Evolutionary conservation across 2,113 vertebrate genomes (phyloP).

Genomic region (Petrocephalus zakoni): DNA sequence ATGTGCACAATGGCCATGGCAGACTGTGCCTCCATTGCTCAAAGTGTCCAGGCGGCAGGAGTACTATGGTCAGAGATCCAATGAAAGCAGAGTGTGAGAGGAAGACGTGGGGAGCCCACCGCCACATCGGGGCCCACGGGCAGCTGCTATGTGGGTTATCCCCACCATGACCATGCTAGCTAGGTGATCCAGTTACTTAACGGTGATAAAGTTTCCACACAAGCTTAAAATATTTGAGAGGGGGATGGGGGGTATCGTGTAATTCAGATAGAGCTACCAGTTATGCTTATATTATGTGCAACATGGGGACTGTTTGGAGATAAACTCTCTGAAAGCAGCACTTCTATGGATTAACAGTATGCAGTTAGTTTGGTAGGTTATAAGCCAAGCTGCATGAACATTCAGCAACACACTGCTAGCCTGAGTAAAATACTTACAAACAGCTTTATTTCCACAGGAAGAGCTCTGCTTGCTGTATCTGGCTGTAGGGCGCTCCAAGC

Average conservation of each 20-base stretch:
- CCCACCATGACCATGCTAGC: neutral
- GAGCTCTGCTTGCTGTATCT: neutral
- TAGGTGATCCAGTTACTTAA: conserved; percentile 48
- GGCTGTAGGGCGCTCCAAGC: neutral
- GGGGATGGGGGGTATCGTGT: conserved; percentile 35
- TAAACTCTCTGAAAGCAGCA: neutral
- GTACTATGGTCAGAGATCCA: neutral
- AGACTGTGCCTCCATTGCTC: neutral
- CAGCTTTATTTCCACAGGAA: neutral
- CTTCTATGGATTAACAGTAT: neutral
- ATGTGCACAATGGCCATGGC: neutral
- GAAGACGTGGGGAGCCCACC: neutral
- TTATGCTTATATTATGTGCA: conserved; percentile 43
- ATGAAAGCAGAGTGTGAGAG: neutral
- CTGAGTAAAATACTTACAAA: neutral
- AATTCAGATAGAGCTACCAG: conserved; percentile 37
- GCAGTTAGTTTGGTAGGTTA: neutral
- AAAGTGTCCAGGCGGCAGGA: neutral
- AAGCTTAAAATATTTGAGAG: conserved; percentile 54
- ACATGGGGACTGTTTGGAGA: neutral
- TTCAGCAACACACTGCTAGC: neutral
- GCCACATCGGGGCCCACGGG: neutral
- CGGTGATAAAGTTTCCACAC: conserved; percentile 53
- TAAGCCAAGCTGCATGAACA: neutral
- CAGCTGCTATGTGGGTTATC: neutral